phyloP scores from a whole-genome alignment of 2,797 vertebrate species.

The Holocentrus rufus region DNA sequence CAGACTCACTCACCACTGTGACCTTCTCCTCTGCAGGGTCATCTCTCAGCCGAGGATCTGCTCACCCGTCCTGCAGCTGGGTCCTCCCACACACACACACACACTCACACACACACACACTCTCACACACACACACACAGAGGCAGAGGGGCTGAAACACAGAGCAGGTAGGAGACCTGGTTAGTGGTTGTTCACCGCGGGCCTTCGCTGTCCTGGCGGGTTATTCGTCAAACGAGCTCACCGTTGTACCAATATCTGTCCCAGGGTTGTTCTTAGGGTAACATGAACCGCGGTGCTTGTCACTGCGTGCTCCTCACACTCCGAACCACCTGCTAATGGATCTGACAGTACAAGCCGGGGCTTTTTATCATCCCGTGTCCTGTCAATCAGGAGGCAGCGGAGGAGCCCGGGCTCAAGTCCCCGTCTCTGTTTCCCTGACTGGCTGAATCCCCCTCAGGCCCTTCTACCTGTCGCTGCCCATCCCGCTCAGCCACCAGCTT shows the following conservation, averaged over 20 bases:
- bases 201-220: background rate
- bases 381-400: conserved; percentile 48
- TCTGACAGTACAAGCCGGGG: conserved; percentile 20
- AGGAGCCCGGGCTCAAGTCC: conserved; percentile 27
- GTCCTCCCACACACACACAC: background rate
- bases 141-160: background rate
- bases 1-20: conserved; percentile 58
- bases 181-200: background rate
- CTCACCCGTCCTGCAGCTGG: background rate
- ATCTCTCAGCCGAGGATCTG: conserved; percentile 39
- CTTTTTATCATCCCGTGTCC: conserved; percentile 56
- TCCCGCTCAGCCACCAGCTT: conserved; percentile 35
- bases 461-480: conserved; percentile 54
- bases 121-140: too few species aligned
- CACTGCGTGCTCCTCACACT: conserved; percentile 21
- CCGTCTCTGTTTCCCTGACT: conserved; percentile 43
- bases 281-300: conserved; percentile 17
- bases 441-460: conserved; percentile 66
- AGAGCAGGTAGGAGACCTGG: too few species aligned
- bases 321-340: conserved; percentile 45
- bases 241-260: background rate
- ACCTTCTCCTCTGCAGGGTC: conserved; percentile 30
- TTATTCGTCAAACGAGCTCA: background rate
- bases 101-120: too few species aligned
- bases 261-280: background rate